Evolutionary conservation across 2,797 vertebrate genomes (phyloP).

Genomic region (Urosaurus nigricauda): DNA sequence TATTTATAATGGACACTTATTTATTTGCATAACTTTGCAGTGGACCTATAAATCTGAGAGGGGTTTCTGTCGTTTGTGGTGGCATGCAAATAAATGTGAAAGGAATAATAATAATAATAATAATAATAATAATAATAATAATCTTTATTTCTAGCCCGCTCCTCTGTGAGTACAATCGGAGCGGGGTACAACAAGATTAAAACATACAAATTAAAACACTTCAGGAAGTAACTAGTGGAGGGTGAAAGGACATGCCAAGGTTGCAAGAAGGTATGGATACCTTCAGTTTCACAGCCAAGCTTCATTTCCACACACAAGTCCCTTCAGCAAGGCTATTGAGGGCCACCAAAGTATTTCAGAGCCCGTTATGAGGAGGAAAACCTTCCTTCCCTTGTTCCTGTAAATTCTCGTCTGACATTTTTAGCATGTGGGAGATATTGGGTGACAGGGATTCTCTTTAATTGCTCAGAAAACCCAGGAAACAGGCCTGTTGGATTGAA

Average conservation of each 20-base stretch:
- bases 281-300: constrained; percentile 43
- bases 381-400: constrained; percentile 60
- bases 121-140: too few species aligned
- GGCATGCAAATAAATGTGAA: constrained; percentile 50
- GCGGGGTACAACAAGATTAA: too few species aligned
- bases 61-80: constrained; percentile 41
- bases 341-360: constrained; percentile 57
- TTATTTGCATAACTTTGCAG: constrained; percentile 62
- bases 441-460: constrained; percentile 78
- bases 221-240: background rate
- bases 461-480: constrained; percentile 77
- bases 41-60: constrained; percentile 51
- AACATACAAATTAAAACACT: too few species aligned
- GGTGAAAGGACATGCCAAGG: constrained; percentile 64
- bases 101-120: too few species aligned
- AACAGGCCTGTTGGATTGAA: constrained; percentile 70
- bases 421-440: constrained; percentile 73
- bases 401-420: constrained; percentile 74
- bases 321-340: constrained; percentile 48
- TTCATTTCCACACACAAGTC: constrained; percentile 42
- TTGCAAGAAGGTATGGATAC: constrained; percentile 48
- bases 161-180: too few species aligned
- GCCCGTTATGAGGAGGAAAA: constrained; percentile 62
- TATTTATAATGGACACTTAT: constrained; percentile 36
- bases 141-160: too few species aligned